Evolutionary conservation across 2,888 invertebrate species (phyloP).

Genomic region (Archips crataeganus): DNA sequence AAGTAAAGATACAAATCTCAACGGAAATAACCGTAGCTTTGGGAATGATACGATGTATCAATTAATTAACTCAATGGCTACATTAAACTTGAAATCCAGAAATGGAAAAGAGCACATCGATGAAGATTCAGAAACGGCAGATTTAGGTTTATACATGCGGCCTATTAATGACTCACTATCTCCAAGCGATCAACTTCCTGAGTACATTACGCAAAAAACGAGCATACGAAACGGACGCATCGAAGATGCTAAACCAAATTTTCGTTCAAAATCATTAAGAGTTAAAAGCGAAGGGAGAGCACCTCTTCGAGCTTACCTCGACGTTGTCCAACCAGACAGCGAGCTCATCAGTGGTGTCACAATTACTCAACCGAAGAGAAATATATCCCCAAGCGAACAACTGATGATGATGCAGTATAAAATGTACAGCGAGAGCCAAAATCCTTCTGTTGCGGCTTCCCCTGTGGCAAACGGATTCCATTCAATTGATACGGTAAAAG

Average conservation of each 20-base stretch:
- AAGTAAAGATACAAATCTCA: constrained; percentile 60
- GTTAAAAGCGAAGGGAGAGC: constrained; percentile 82
- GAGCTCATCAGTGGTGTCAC: constrained; percentile 75
- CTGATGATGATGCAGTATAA: constrained; percentile 81
- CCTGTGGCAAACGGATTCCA: constrained; percentile 68
- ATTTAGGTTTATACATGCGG: constrained; percentile 79
- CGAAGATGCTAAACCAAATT: constrained; percentile 77
- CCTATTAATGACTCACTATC: constrained; percentile 77
- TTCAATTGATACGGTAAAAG: constrained; percentile 69
- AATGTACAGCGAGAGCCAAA: constrained; percentile 72
- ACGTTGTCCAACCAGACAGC: constrained; percentile 64
- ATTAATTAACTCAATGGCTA: constrained; percentile 80
- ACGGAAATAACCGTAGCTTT: constrained; percentile 51
- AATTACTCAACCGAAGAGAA: constrained; percentile 83
- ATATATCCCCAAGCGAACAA: constrained; percentile 82
- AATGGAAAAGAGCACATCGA: constrained; percentile 69
- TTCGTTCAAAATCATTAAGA: constrained; percentile 83
- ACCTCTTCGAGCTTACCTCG: constrained; percentile 75
- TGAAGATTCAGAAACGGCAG: constrained; percentile 75
- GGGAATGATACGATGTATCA: constrained; percentile 75
- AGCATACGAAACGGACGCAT: constrained; percentile 76
- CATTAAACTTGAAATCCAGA: constrained; percentile 75
- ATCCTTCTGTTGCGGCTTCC: constrained; percentile 56
- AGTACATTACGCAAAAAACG: constrained; percentile 71
- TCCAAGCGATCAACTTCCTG: constrained; percentile 79